A percentile compares a stretch with the other conserved stretches of the same genome.
phyloP scores from a whole-genome alignment of 2,888 invertebrate species.

The Aporophyla nigra region DNA sequence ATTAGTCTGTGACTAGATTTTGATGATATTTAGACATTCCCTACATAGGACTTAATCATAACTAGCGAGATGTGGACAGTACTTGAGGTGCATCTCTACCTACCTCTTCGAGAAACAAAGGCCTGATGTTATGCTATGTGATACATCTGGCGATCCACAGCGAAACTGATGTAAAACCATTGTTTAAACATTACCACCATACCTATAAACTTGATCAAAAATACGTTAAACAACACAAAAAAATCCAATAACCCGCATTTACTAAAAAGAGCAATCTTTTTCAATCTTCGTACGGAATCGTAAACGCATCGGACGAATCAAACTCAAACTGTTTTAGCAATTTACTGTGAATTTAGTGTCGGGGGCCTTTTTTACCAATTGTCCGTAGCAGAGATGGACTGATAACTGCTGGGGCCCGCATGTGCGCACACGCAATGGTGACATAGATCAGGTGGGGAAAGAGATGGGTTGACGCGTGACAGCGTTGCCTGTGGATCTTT shows the following conservation, averaged over 20 bases:
- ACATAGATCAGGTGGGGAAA: slow-evolving; percentile 70
- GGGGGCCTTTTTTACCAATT: slow-evolving; percentile 88
- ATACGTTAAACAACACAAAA: slow-evolving; percentile 72
- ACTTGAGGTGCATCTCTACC: too few relatives aligned
- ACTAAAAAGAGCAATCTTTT: slow-evolving; percentile 85
- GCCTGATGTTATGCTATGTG: too few relatives aligned
- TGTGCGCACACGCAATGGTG: slow-evolving; percentile 86
- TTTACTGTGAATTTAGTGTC: slow-evolving; percentile 86
- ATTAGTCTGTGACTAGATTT: too few relatives aligned
- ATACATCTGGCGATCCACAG: neutral
- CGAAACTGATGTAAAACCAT: slow-evolving; percentile 14
- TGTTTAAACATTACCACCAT: slow-evolving; percentile 55
- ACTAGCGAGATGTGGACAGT: too few relatives aligned
- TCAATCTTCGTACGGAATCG: slow-evolving; percentile 80
- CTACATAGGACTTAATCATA: too few relatives aligned
- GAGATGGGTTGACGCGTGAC: slow-evolving; percentile 20
- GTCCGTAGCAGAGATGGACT: slow-evolving; percentile 82
- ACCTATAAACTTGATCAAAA: slow-evolving; percentile 68
- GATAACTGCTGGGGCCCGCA: slow-evolving; percentile 86
- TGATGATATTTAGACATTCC: too few relatives aligned
- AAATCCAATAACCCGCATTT: slow-evolving; percentile 86
- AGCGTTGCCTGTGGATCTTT: neutral
- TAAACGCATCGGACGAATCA: slow-evolving; percentile 82
- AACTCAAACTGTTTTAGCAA: slow-evolving; percentile 86
- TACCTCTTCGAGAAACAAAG: too few relatives aligned